These are phyloP conservation scores for Chalcis sispes DNA, from an alignment of 2,888 invertebrate genomes.

Conservation along the genomic window DNA sequence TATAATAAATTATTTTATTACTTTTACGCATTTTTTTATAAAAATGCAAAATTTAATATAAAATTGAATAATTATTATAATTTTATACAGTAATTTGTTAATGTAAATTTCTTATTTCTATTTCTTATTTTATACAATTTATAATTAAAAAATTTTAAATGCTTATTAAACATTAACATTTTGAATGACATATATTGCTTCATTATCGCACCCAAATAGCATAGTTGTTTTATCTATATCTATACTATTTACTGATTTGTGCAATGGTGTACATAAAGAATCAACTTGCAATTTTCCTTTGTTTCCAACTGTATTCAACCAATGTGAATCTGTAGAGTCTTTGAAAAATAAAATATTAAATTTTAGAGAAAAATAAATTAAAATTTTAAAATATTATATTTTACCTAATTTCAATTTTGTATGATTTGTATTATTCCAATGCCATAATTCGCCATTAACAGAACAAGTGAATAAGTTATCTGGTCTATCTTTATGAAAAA, in stretches of 20 bases:
- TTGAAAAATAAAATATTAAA: constrained; percentile 42
- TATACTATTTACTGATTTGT: constrained; percentile 88
- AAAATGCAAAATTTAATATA: constrained; percentile 22
- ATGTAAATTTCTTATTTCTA: constrained; percentile 15
- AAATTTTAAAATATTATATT: constrained; percentile 46
- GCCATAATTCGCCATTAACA: constrained; percentile 90
- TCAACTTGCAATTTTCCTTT: constrained; percentile 82
- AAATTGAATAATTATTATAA: neutral
- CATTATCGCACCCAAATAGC: constrained; percentile 91
- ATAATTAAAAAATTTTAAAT: constrained; percentile 13
- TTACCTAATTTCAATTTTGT: constrained; percentile 71
- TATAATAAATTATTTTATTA: constrained; percentile 14
- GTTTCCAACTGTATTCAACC: constrained; percentile 77
- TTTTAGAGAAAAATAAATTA: constrained; percentile 76
- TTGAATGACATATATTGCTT: constrained; percentile 89
- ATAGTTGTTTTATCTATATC: constrained; percentile 86
- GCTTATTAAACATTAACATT: constrained; percentile 76
- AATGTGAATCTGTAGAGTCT: constrained; percentile 75
- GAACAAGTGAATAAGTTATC: constrained; percentile 91
- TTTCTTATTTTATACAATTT: constrained; percentile 22
- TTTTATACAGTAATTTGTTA: neutral
- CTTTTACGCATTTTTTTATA: neutral
- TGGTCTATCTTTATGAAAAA: constrained; percentile 91
- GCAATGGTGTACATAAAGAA: constrained; percentile 84
- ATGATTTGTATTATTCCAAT: constrained; percentile 83